These are phyloP conservation scores for Lissocephala sabroskyi DNA, from an alignment of 2,888 invertebrate genomes.

Conservation along the genomic window DNA sequence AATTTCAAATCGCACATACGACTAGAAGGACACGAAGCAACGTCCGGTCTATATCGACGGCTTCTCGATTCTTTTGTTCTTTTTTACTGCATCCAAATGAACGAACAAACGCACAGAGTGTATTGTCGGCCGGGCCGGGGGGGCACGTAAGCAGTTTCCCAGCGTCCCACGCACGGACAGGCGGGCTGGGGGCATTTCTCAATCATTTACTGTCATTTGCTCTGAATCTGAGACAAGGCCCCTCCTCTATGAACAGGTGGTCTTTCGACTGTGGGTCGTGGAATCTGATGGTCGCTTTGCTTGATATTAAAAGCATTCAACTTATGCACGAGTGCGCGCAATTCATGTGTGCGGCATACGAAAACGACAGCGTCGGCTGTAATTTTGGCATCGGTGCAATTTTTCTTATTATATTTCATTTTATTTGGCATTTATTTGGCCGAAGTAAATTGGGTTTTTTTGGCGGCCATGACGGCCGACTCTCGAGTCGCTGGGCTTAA, in stretches of 20 bases:
- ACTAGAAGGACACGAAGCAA: no score
- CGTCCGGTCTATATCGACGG: not conserved
- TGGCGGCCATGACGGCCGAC: no score
- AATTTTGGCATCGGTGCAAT: no score
- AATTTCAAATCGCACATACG: constrained; percentile 45
- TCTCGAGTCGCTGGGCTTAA: no score
- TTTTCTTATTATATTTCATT: no score
- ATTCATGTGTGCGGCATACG: constrained; percentile 21
- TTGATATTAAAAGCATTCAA: constrained; percentile 31
- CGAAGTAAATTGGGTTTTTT: no score
- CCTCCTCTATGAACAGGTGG: not conserved
- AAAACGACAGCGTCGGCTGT: no score
- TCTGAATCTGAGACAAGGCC: not conserved
- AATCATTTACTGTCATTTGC: constrained; percentile 63
- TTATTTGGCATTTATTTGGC: no score
- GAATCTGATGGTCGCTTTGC: no score
- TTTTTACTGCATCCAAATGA: not conserved
- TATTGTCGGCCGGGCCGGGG: no score
- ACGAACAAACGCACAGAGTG: no score
- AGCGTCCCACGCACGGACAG: not conserved
- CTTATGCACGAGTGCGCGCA: constrained; percentile 47
- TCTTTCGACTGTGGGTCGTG: not conserved
- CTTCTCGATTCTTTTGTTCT: not conserved
- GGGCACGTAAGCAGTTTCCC: not conserved
- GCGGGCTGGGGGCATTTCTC: constrained; percentile 27